Conservation (phyloP, 2,888 invertebrate genomes). For the Teleiodes luculella region DNA sequence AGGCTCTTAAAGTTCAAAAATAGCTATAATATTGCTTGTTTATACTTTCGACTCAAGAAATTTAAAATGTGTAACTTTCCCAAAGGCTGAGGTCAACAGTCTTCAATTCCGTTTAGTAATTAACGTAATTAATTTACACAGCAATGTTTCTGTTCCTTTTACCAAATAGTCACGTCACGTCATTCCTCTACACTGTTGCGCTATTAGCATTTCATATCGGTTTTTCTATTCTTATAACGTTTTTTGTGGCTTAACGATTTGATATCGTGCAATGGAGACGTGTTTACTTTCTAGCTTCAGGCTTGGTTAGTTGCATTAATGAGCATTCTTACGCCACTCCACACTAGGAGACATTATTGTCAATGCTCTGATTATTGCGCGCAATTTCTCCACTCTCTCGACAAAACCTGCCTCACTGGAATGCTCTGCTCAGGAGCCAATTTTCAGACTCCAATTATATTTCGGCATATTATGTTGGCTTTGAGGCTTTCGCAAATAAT, state of each 20-base stretch:
- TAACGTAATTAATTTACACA: neutral
- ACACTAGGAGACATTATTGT: constrained; percentile 19
- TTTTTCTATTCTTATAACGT: neutral
- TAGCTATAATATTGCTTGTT: too few species aligned
- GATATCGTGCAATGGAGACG: neutral
- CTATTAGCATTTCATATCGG: neutral
- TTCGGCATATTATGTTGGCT: too few species aligned
- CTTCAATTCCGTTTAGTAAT: too few species aligned
- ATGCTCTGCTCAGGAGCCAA: neutral
- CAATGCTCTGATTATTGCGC: constrained; percentile 39
- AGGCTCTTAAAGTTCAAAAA: too few species aligned
- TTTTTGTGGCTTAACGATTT: neutral
- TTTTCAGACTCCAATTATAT: neutral
- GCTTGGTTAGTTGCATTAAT: constrained; percentile 30
- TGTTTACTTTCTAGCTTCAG: constrained; percentile 21
- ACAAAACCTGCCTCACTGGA: neutral
- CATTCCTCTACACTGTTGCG: neutral
- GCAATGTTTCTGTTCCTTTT: too few species aligned
- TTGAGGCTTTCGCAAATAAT: too few species aligned
- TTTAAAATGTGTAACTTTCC: too few species aligned
- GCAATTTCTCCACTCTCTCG: constrained; percentile 40
- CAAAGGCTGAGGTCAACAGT: too few species aligned
- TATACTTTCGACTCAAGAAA: too few species aligned
- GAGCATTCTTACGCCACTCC: constrained; percentile 24
- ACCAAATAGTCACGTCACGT: neutral